Base-by-base conservation (phyloP, 53 echinoderm and acorn worm genomes). In the Paelopatides confundens region DNA sequence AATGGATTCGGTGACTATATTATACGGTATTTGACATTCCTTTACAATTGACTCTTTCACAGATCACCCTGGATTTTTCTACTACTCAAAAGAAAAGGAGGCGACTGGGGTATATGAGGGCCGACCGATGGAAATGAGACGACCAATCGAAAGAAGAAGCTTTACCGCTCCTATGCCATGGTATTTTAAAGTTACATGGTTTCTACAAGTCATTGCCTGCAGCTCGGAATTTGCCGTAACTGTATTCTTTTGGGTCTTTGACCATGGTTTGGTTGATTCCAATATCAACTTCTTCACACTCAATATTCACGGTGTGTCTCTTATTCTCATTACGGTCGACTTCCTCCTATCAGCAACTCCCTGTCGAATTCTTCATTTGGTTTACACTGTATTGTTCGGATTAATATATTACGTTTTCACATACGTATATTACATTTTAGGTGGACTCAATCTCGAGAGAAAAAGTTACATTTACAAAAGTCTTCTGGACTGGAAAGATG, bases 21-120 rank as follows among this genome's bases (percentile, higher is more conserved):
- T 86, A 12, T 94, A 97, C 51, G 68, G 88, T 34, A 29, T 93
- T 1, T 69, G 82, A 47, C 2, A 35, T 68, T n/a, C 31, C 36
- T 14, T 31, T 30, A 11, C 11, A 18, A 35, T 18, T 68, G 0
- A 15, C 36, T 14, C 28, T 0, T 11, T 7, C n/a, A 40, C 27
- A 74, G 74, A 74, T 40, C 24, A 40, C 28, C 40, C 74, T 46
- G 74, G 74, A 38, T 74, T 27, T 14, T 74, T 33, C 74, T 43
- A 74, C 37, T 74, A 74, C 46, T 39, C 39, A 8, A 74, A 46
- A 27, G 43, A 74, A 39, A 18, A 32, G 3, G 69, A 33, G 34
- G 40, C n/a, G n/a, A 39, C 39, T 27, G 40, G 54, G 21, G 53
- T 14, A n/a, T 81, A 31, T 15, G 1, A 1, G 14, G 49, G 33